Evolutionary conservation across 2,888 invertebrate genomes (phyloP), one percentile per base, ranked within the genome.

Genomic region (Mellilla xanthometata): DNA sequence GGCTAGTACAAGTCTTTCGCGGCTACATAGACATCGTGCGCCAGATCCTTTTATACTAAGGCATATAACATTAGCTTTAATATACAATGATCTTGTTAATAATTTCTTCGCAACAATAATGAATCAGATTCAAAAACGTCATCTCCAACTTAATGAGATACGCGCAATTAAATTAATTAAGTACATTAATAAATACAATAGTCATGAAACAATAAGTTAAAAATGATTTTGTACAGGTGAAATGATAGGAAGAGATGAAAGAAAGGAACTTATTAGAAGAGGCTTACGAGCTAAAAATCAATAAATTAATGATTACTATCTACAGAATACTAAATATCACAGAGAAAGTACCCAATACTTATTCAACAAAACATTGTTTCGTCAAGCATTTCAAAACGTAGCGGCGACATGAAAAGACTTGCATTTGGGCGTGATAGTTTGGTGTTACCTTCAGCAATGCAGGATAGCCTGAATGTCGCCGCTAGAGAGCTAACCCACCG

Each of bases 281-380:
- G 59, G 56, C 82, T 81, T 81, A 87, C 56, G 66, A 65, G 67
- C 79, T 81, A 82, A 63, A 68, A 41, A 41, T 40, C 72, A 89
- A 89, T 88, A 88, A 89, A 88, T 88, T 85, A 88, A 78, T 71
- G 68, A 54, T 76, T 73, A 77, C 64, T 74, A 81, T 78, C 78
- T 84, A 85, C 66, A 82, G 79, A 86, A 86, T 86, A 86, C 85
- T 87, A 82, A 85, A 89, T 90, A 90, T 90, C 90, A 90, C 90
- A 90, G 90, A 83, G 82, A 78, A 80, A 81, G 82, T 89, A 90
- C 90, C 90, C 90, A 89, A 82, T 82, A 81, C 84, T 86, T 87
- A 81, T 76, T 81, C 76, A 82, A 85, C 82, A 80, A 76, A 72
- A 69, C 70, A 76, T 67, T 75, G 82, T 82, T 75, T 82, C 84